These are phyloP conservation scores for Donacobius atricapilla DNA, from an alignment of 2,113 vertebrate species.

Conservation along the genomic window DNA sequence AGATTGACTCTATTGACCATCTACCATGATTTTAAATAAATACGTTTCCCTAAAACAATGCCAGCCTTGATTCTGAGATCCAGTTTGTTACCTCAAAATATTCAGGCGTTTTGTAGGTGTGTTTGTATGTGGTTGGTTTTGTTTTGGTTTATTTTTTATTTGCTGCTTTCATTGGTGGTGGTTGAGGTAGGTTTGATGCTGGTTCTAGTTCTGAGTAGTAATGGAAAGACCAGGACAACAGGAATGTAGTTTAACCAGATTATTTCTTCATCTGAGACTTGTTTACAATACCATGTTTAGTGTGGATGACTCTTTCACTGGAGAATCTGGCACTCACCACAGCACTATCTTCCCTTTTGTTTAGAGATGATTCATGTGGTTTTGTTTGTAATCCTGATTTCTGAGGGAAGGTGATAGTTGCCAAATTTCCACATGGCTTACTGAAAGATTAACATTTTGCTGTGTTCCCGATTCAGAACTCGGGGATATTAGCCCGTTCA, in stretches of 20 bases:
- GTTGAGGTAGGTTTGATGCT: neutral
- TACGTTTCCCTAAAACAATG: neutral
- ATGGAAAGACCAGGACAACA: neutral
- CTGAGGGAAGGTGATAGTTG: neutral
- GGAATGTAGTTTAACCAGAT: neutral
- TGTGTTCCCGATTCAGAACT: neutral
- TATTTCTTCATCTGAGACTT: neutral
- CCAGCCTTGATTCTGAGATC: neutral
- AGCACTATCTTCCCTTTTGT: neutral
- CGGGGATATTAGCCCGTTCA: neutral
- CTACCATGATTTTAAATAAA: neutral
- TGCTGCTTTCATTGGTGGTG: neutral
- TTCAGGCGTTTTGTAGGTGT: neutral
- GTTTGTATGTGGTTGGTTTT: neutral
- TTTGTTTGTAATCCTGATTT: neutral
- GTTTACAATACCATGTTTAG: neutral
- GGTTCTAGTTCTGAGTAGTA: neutral
- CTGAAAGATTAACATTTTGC: neutral
- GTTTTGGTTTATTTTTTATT: neutral
- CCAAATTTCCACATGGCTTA: neutral
- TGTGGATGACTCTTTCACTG: neutral
- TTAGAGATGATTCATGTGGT: neutral
- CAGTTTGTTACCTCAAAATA: neutral
- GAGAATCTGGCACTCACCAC: neutral
- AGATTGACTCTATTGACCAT: neutral